Evolutionary conservation across 2,888 invertebrate species (phyloP), one percentile per base, ranked within the genome.

Genomic region (Eilema griseolum): DNA sequence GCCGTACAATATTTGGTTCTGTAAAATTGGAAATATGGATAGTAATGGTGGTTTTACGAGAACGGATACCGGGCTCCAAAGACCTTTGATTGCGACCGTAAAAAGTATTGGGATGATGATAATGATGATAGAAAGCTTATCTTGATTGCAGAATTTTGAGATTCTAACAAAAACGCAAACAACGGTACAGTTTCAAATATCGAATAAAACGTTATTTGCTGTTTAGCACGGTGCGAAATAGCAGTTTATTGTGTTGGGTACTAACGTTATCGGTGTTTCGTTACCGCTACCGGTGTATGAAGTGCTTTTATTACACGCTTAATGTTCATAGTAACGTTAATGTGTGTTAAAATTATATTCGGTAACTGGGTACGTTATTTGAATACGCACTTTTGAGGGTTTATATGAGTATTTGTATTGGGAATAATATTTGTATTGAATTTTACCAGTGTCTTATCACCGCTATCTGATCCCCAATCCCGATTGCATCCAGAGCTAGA

Each of bases 201-300:
- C 23, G 57, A 73, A 72, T 81, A 60, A 41, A 74, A 69, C 68
- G 64, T 72, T 61, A 72, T 72, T 67, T 26, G 20, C 20, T 75
- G 70, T 72, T 70, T 46, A 67, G 63, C 64, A 59, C 14, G 56
- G 61, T 24, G 14, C 61, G 23, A 61, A 66, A 59, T 52, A 62
- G 66, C 62, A 69, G 65, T 70, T 80, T 71, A 74, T 56, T 20
- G 72, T 64, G 72, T 71, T 74, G 63, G 78, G 74, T 77, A 77
- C 76, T 80, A 80, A 72, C 73, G 73, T 77, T 80, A 80, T 80
- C 80, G 62, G 67, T 77, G 71, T 72, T 73, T 77, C 74, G 72
- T 70, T 72, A 67, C 65, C 71, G 73, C 72, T 80, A 71, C 80
- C 75, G 78, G 83, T 46, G 60, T 67, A 61, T 74, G 56, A 71